These are phyloP conservation scores for Furcula furcula DNA, from an alignment of 2,888 invertebrate genomes.

Conservation along the genomic window DNA sequence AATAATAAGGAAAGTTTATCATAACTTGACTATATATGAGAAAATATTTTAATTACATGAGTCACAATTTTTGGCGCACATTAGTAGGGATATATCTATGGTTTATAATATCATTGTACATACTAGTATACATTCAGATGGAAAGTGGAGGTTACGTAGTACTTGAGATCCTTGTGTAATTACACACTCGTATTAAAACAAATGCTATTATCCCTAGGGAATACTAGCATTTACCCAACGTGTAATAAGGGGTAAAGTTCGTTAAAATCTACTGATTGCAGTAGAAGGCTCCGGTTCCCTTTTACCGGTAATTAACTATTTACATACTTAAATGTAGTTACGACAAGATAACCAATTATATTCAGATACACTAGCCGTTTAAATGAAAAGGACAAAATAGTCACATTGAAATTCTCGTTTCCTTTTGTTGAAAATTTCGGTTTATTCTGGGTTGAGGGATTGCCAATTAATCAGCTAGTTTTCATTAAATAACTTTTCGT, in stretches of 20 bases:
- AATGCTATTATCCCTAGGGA: constrained; percentile 16
- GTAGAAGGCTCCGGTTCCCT: constrained; percentile 18
- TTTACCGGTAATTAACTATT: constrained; percentile 36
- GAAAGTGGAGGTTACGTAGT: constrained; percentile 2
- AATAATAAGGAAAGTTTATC: too few species aligned
- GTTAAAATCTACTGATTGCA: constrained; percentile 19
- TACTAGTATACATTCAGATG: too few species aligned
- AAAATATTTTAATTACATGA: too few species aligned
- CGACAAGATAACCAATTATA: constrained; percentile 35
- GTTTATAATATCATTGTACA: too few species aligned
- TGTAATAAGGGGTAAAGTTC: constrained; percentile 37
- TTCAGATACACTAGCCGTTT: constrained; percentile 13
- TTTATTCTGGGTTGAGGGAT: too few species aligned
- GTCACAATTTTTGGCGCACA: too few species aligned
- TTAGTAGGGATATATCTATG: too few species aligned
- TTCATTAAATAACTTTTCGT: too few species aligned
- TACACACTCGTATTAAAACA: constrained; percentile 21
- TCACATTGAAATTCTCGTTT: constrained; percentile 3
- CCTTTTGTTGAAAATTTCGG: constrained; percentile 1
- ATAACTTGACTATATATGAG: too few species aligned
- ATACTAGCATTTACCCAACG: constrained; percentile 12
- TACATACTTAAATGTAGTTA: constrained; percentile 37
- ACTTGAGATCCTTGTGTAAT: constrained; percentile 14
- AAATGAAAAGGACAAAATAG: constrained; percentile 13
- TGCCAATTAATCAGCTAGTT: too few species aligned